A percentile compares a stretch with the other conserved stretches of the same genome.
These are phyloP conservation scores for Mastacembelus armatus DNA, from an alignment of 2,797 vertebrate species.

Conservation along the genomic window DNA sequence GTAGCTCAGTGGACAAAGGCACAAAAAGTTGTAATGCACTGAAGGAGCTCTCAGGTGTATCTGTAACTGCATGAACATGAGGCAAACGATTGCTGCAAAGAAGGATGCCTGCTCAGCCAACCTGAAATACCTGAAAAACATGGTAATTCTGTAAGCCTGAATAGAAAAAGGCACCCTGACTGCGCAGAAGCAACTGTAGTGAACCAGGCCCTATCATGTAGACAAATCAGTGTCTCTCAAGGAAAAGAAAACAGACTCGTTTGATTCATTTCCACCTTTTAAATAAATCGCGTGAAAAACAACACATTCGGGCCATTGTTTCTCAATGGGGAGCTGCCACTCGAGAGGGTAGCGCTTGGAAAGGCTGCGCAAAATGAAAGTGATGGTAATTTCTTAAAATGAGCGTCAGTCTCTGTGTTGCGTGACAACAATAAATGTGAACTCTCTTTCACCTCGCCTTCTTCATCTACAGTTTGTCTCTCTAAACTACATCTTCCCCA, in stretches of 20 bases:
- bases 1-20: slow-evolving; percentile 8
- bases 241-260: slow-evolving; percentile 37
- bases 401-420: slow-evolving; percentile 1
- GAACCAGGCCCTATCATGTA: slow-evolving; percentile 13
- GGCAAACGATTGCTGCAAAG: slow-evolving; percentile 20
- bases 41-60: slow-evolving; percentile 30
- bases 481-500: not conserved
- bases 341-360: slow-evolving; percentile 1
- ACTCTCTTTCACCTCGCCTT: slow-evolving; percentile 56
- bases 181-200: slow-evolving; percentile 7
- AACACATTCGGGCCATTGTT: slow-evolving; percentile 26
- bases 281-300: slow-evolving; percentile 52
- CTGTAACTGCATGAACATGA: slow-evolving; percentile 18
- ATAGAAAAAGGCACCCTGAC: slow-evolving; percentile 13
- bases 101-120: slow-evolving; percentile 28
- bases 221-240: slow-evolving; percentile 42
- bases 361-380: slow-evolving; percentile 32
- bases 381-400: slow-evolving; percentile 55
- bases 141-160: not conserved
- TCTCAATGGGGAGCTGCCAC: slow-evolving; percentile 23
- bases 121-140: slow-evolving; percentile 5
- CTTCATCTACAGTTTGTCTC: not conserved
- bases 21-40: slow-evolving; percentile 14
- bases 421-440: slow-evolving; percentile 29
- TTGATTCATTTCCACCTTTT: slow-evolving; percentile 59